Evolutionary conservation across 2,888 invertebrate species (phyloP), one percentile per base, ranked within the genome.

Genomic region (Schizotus pectinicornis): DNA sequence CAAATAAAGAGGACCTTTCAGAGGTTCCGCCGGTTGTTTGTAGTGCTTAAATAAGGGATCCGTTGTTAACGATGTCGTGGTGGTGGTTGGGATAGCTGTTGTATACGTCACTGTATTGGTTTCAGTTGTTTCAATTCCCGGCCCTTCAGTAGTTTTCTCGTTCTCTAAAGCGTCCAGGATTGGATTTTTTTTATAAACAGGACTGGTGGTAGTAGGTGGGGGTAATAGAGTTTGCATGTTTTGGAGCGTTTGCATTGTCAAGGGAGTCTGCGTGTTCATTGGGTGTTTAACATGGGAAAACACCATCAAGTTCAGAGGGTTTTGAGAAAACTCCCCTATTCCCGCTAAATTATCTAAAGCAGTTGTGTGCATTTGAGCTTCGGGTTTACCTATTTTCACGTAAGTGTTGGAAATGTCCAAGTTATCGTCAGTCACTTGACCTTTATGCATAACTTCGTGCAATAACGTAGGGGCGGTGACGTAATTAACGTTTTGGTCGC

Each of bases 1-100:
- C 14, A 92, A 81, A 72, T 91, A 91, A 84, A 89, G 82, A 0
- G 88, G 87, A 0, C 86, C 85, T 51, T 80, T 74, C 0, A 86
- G 79, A 0, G 90, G 87, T 49, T 86, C 83, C 1, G 81, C 79
- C 0, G 88, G 85, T 63, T 85, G 83, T 69, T 85, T 85, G 68
- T 86, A 86, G 61, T 87, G 83, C 39, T 84, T 84, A 73, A 87
- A 86, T 8, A 86, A 75, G 0, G 85, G 81, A 73, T 88, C 86
- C 0, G 85, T 85, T 12, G 86, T 84, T 57, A 85, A 77, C 61
- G 85, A 82, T 8, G 81, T 81, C 39, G 83, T 81, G 0, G 84
- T 82, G 22, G 22, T 22, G 22, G 22, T 22, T 22, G 22, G 22
- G 22, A 22, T 83, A 65, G 79, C 80, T 47, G 83, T 79, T 74